Conservation (phyloP, 1,140 invertebrate genomes). For the Zaprionus kolodkinae region DNA sequence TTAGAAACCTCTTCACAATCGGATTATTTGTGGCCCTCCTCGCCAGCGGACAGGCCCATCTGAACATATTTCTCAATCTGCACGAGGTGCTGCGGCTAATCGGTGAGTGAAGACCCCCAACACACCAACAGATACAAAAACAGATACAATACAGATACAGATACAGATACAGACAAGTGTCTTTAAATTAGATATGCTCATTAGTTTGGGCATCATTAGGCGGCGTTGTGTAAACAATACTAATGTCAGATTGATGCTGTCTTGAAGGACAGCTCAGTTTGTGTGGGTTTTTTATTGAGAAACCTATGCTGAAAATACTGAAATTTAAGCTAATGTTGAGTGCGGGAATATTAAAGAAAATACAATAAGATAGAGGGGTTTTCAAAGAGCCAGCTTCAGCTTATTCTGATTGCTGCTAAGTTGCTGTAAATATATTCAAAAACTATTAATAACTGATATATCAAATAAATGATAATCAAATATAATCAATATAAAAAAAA, state of each 20-base stretch:
- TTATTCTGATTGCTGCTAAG: not conserved
- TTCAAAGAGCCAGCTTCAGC: too few relatives aligned
- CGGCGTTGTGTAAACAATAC: not conserved
- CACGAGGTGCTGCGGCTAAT: conserved; percentile 84
- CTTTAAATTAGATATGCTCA: not conserved
- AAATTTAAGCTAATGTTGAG: not conserved
- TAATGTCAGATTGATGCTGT: not conserved
- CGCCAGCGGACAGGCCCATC: conserved; percentile 65
- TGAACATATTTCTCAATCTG: conserved; percentile 84
- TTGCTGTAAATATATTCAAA: too few relatives aligned
- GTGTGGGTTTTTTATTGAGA: not conserved
- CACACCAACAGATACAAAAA: not conserved
- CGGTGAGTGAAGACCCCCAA: conserved; percentile 70
- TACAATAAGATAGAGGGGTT: too few relatives aligned
- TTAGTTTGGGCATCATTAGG: not conserved
- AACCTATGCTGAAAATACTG: not conserved
- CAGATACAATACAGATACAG: not conserved
- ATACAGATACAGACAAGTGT: not conserved
- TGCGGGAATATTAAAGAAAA: too few relatives aligned
- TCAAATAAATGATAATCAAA: too few relatives aligned
- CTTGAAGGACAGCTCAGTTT: not conserved
- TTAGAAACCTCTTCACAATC: conserved; percentile 64
- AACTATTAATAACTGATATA: too few relatives aligned
- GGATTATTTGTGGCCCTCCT: conserved; percentile 76
- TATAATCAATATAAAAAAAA: too few relatives aligned